Percentiles rank a stretch among this genome's conserved stretches.
These are phyloP conservation scores for Champsocephalus gunnari DNA, from an alignment of 2,797 vertebrate species.

Conservation along the genomic window DNA sequence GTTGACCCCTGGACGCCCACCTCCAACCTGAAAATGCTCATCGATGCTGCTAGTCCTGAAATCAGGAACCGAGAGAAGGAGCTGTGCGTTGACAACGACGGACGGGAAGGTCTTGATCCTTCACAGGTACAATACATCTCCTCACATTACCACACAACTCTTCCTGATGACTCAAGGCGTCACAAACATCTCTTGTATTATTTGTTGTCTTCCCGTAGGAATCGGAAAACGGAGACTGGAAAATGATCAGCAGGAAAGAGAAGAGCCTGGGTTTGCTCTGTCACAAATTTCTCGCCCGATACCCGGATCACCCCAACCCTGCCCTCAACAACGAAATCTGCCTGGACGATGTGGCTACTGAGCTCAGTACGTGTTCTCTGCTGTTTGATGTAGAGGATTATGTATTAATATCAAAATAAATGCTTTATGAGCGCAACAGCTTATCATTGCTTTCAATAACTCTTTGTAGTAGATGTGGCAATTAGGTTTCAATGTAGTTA, in stretches of 20 bases:
- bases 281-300: constrained; percentile 93
- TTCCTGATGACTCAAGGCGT: background rate
- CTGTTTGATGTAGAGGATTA: background rate
- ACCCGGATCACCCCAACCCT: constrained; percentile 90
- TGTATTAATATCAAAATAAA: background rate
- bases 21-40: constrained; percentile 96
- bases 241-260: constrained; percentile 93
- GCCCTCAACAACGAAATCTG: constrained; percentile 90
- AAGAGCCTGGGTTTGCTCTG: constrained; percentile 96
- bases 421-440: background rate
- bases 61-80: constrained; percentile 93
- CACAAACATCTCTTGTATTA: rapidly evolving
- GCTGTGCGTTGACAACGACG: constrained; percentile 76
- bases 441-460: background rate
- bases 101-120: constrained; percentile 75
- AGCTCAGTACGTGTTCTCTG: constrained; percentile 89
- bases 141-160: rapidly evolving
- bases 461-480: background rate
- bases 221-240: constrained; percentile 88
- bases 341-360: constrained; percentile 93
- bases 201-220: constrained; percentile 78
- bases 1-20: constrained; percentile 98
- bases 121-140: constrained; percentile 74
- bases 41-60: constrained; percentile 95
- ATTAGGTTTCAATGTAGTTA: background rate